phyloP scores from a whole-genome alignment of 2,113 vertebrate species.

The Fulica atra region DNA sequence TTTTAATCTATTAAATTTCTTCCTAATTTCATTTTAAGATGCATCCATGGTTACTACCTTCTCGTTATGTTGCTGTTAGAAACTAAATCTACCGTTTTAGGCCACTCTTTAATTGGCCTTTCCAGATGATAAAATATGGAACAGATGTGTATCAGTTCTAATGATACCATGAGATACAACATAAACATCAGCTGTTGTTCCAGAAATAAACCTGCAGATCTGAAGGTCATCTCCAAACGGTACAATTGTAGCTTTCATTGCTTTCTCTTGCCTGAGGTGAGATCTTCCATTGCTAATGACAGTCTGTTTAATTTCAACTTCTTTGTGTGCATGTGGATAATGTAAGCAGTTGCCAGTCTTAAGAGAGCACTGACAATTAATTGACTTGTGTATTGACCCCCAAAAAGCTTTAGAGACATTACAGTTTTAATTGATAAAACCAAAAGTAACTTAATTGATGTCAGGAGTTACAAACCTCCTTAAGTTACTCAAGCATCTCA shows the following conservation, averaged over 20 bases:
- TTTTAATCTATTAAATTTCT: neutral
- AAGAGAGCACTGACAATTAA: neutral
- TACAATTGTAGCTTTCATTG: neutral
- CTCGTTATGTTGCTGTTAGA: neutral
- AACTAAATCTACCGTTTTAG: neutral
- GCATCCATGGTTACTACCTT: neutral
- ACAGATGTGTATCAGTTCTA: neutral
- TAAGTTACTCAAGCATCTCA: neutral
- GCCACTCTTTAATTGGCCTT: neutral
- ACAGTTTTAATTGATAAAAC: neutral
- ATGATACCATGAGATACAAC: neutral
- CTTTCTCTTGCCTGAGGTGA: neutral
- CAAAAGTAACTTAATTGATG: neutral
- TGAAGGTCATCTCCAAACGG: neutral
- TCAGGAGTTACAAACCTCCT: neutral
- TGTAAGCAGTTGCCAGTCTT: neutral
- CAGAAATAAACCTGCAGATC: neutral
- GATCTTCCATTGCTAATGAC: neutral
- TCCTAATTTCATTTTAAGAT: neutral
- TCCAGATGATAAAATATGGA: neutral
- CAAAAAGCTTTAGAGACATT: neutral
- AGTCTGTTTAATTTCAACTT: neutral
- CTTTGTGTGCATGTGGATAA: neutral
- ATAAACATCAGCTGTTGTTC: neutral
- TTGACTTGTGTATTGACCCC: neutral